Percentiles rank a stretch among this genome's conserved stretches.
Conservation (phyloP, 2,797 vertebrate species). For the Meriones psammophilus region DNA sequence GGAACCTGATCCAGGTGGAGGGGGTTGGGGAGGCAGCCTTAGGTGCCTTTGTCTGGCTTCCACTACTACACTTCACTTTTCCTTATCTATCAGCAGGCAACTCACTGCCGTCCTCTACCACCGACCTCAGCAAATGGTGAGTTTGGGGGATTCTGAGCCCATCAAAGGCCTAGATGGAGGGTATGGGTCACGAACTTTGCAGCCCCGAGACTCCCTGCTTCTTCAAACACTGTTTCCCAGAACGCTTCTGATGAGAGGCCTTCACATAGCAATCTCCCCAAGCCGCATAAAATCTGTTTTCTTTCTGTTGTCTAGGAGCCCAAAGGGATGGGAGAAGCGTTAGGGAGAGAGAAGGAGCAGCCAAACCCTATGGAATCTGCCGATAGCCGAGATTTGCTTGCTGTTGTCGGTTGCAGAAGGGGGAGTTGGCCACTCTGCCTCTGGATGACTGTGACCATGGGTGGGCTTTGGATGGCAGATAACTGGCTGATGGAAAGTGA, state of each 20-base stretch:
- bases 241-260: background rate
- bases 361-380: background rate
- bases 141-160: constrained; percentile 39
- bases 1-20: constrained; percentile 83
- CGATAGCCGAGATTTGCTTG: background rate
- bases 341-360: background rate
- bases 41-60: constrained; percentile 77
- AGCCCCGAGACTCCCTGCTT: constrained; percentile 6
- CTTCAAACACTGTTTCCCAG: background rate
- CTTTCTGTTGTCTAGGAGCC: background rate
- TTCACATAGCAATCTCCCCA: background rate
- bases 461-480: background rate
- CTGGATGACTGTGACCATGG: background rate
- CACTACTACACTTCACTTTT: constrained; percentile 60
- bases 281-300: background rate
- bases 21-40: constrained; percentile 64
- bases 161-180: constrained; percentile 26
- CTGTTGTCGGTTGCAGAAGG: background rate
- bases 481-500: background rate
- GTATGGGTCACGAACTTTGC: background rate
- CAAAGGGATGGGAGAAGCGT: background rate
- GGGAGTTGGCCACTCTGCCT: background rate
- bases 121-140: constrained; percentile 76
- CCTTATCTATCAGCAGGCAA: constrained; percentile 78
- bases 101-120: constrained; percentile 33